These are phyloP conservation scores for Crambe crambe DNA, from an alignment of 37 sponge, comb jelly and placozoan species.

Conservation along the genomic window DNA sequence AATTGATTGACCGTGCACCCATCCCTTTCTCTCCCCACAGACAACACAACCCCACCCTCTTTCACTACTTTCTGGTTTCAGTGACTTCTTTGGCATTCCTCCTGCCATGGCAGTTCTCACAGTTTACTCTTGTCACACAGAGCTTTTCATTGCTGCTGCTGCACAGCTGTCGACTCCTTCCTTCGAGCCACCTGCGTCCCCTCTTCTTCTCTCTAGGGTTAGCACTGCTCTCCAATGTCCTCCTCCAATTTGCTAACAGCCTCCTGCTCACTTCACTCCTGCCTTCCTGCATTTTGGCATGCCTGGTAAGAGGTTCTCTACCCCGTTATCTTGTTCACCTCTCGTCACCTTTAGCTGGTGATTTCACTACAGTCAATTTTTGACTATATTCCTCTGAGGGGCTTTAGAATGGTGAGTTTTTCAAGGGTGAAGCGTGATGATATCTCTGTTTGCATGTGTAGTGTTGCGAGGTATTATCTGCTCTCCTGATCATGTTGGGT, in stretches of 20 bases:
- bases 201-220: constrained; percentile 25
- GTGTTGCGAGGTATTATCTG: background rate
- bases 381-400: background rate
- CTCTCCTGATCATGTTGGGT: background rate
- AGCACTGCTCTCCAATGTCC: constrained; percentile 52
- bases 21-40: constrained; percentile 8
- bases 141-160: constrained; percentile 41
- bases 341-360: constrained; percentile 5
- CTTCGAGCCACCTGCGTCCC: constrained; percentile 16
- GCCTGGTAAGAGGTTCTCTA: constrained; percentile 44
- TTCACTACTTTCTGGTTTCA: background rate
- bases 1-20: background rate
- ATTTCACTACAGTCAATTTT: background rate
- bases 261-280: constrained; percentile 71
- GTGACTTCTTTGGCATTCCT: constrained; percentile 58
- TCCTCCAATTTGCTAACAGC: constrained; percentile 86
- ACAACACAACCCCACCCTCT: background rate
- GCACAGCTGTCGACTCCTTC: constrained; percentile 28
- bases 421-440: background rate
- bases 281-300: constrained; percentile 33
- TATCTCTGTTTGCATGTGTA: background rate
- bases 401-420: background rate
- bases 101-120: constrained; percentile 96
- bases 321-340: background rate
- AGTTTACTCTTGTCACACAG: constrained; percentile 91